Evolutionary conservation across 2,113 vertebrate species (phyloP).

Genomic region (Canis aureus): DNA sequence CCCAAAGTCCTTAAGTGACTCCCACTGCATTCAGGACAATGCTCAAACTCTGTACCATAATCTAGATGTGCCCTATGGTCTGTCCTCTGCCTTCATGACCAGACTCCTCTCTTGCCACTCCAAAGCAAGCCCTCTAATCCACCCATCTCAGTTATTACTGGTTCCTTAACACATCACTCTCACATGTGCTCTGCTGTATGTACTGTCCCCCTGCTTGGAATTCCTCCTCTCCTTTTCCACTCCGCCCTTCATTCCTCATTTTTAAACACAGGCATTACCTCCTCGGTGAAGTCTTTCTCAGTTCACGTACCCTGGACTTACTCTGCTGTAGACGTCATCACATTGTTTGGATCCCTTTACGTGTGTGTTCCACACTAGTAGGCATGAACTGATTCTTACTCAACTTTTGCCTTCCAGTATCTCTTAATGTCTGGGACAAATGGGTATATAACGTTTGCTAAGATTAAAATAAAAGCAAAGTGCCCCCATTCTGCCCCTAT

Average conservation of each 20-base stretch:
- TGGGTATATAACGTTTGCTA: background rate
- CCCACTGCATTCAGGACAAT: background rate
- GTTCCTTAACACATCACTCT: background rate
- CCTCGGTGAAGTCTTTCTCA: background rate
- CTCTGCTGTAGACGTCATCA: background rate
- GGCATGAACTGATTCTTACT: background rate
- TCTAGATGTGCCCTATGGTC: background rate
- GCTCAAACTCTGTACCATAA: background rate
- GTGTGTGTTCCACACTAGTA: background rate
- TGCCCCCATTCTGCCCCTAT: background rate
- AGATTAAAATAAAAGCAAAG: background rate
- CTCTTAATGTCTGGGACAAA: background rate
- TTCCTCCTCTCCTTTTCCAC: background rate
- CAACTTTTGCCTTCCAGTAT: background rate
- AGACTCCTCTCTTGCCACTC: background rate
- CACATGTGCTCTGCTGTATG: background rate
- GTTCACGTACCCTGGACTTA: background rate
- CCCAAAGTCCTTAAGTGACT: background rate
- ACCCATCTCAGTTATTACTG: fast-evolving
- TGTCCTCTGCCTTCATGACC: background rate
- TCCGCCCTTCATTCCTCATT: too few species aligned
- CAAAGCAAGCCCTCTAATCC: background rate
- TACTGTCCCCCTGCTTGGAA: background rate
- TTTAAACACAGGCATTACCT: background rate
- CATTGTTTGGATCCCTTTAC: background rate